Evolutionary conservation across 2,113 vertebrate species (phyloP), one percentile per base, ranked within the genome.

Genomic region (Oreochromis niloticus): DNA sequence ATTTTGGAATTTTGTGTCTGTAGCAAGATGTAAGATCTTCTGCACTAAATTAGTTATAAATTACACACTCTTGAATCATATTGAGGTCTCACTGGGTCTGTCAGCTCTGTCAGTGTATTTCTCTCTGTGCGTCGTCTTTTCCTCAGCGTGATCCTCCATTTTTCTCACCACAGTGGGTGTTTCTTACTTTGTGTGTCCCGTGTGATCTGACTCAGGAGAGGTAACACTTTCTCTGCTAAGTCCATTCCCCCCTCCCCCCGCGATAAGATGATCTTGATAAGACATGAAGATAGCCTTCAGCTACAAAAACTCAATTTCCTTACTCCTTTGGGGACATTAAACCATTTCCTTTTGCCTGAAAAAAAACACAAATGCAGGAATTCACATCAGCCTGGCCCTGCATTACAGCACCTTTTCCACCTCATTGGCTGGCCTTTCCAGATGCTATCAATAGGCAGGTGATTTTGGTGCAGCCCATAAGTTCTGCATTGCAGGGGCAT

Each of bases 401-500:
- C 86, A 90, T 90, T 91, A 85, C 81, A 90, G 73, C 93, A 85
- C 83, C 85, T 87, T 94, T 89, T 91, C 87, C 88, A 91, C 87
- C 88, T 94, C 88, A 91, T 84, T 91, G 87, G 84, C 68, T 82
- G 85, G 86, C 85, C 91, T 90, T 80, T 91, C 71, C 87, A 90
- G 90, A 92, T 93, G 82, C 83, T 91, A 91, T 92, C 93, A 91
- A 84, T 88, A 82, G 91, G 87, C 92, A 91, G 89, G 93, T 92
- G 86, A 84, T 93, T 91, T 89, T 93, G 91, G 87, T 92, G 91
- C 93, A 95, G 92, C 82, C 91, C 81, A 84, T 92, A 90, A 91
- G 78, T 82, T 93, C 93, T 95, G 93, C 93, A 94, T 91, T 94
- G 94, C 94, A 94, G 92, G 84, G 92, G 90, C 66, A 86, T 75